Conservation (phyloP, 2,888 invertebrate genomes). For the Polietes domitor region DNA sequence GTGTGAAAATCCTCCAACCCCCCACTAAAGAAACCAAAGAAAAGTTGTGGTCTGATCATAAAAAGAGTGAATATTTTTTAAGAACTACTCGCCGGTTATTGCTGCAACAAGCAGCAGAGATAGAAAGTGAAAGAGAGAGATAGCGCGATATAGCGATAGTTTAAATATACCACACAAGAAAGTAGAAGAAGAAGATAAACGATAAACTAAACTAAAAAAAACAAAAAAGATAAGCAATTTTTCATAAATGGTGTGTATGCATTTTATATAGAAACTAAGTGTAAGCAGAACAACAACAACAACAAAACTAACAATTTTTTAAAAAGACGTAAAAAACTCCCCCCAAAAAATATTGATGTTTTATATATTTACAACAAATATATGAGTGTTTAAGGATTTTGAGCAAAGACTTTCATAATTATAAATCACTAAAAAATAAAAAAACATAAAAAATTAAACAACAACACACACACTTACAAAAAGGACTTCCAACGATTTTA, state of each 20-base stretch:
- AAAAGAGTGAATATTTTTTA: constrained; percentile 67
- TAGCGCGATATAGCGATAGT: no score
- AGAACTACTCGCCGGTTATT: constrained; percentile 47
- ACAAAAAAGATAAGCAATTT: constrained; percentile 64
- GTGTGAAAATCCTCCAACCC: constrained; percentile 23
- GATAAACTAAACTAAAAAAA: constrained; percentile 31
- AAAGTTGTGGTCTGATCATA: constrained; percentile 66
- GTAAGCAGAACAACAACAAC: constrained; percentile 33
- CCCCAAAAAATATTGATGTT: constrained; percentile 49
- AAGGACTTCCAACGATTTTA: constrained; percentile 79
- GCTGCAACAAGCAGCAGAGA: not conserved
- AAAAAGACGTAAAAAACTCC: constrained; percentile 34
- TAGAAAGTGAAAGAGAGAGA: no score
- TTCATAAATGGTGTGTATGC: constrained; percentile 62
- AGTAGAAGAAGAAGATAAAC: constrained; percentile 37
- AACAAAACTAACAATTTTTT: constrained; percentile 55
- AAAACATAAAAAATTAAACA: not conserved
- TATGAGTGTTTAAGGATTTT: constrained; percentile 37
- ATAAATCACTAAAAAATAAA: constrained; percentile 15
- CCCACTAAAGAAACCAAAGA: constrained; percentile 45
- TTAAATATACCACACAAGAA: constrained; percentile 4
- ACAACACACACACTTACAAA: constrained; percentile 49
- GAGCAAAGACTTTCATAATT: constrained; percentile 35
- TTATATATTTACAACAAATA: constrained; percentile 61
- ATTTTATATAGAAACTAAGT: constrained; percentile 55